Percentiles rank a stretch among this genome's conserved stretches.
Conservation (phyloP, 2,797 vertebrate species). For the Rhinoraja longicauda region DNA sequence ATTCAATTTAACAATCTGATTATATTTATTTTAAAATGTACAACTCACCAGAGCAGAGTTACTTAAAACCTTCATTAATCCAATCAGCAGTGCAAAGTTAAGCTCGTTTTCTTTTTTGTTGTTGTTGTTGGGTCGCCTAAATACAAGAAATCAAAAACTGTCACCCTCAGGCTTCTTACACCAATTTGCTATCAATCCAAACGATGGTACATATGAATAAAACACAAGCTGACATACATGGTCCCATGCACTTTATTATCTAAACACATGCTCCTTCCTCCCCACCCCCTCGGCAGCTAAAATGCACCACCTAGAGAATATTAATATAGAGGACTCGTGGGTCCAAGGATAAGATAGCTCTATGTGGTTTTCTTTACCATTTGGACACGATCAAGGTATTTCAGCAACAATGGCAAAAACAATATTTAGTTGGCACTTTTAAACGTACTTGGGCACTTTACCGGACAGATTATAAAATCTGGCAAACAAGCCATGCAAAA, state of each 20-base stretch:
- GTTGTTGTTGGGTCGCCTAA: constrained; percentile 60
- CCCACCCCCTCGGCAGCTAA: not conserved
- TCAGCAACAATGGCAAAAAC: not conserved
- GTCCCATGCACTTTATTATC: not conserved
- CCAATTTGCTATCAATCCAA: not conserved
- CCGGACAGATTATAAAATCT: not conserved
- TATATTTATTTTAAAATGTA: not conserved
- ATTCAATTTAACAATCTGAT: not conserved
- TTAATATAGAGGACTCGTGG: not conserved
- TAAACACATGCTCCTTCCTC: not conserved
- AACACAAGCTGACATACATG: not conserved
- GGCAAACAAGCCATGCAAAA: not conserved
- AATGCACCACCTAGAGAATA: not conserved
- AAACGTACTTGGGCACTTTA: no score
- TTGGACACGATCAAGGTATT: not conserved
- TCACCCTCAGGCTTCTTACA: not conserved
- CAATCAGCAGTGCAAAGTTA: constrained; percentile 53
- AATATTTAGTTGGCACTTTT: not conserved
- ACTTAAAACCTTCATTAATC: constrained; percentile 85
- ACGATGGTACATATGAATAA: not conserved
- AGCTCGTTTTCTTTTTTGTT: constrained; percentile 50
- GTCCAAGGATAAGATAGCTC: not conserved
- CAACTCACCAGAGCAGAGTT: constrained; percentile 70
- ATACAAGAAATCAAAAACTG: constrained; percentile 36
- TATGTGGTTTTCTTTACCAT: not conserved